Evolutionary conservation across 1,140 invertebrate genomes (phyloP), one percentile per base, ranked within the genome.

Genomic region (Caenorhabditis elegans): DNA sequence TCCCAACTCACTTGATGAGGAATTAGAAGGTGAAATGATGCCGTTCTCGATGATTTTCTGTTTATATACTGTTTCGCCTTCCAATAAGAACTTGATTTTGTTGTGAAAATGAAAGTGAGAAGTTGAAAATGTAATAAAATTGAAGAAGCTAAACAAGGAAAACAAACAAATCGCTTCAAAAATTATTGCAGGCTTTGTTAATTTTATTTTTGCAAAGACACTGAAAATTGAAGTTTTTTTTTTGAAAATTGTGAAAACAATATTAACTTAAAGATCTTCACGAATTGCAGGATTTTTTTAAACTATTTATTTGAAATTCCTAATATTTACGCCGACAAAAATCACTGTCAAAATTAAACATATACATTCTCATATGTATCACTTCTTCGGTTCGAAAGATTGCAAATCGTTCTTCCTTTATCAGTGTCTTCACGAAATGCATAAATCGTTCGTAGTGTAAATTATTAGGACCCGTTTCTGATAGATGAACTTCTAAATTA

Each of bases 291-390:
- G n/a, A n/a, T n/a, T n/a, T n/a, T n/a, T n/a, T n/a, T n/a, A n/a
- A n/a, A n/a, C n/a, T n/a, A n/a, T n/a, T n/a, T n/a, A n/a, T n/a
- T n/a, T n/a, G 22, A 53, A 1, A 24, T 2, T 60, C 28, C n/a
- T n/a, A 60, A 60, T 60, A 60, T 34, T 60, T 60, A 60, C 34
- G 53, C 53, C 53, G 31, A 60, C 53, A 60, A 60, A 60, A 60
- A 60, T 28, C 34, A 17, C 53, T 60, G 15, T 8, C 53, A 60
- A 60, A 60, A 60, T 60, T 60, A 17, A 60, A 60, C 53, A 60
- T 60, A 6, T 60, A 60, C 53, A 60, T 60, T 17, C 53, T 60
- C 53, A 60, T 60, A 34, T 60, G 53, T 60, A 60, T 60, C 53
- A 60, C 53, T 60, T 60, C 53, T 34, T 60, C 53, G 2, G 53